phyloP scores from a whole-genome alignment of 2,797 vertebrate species.

The Emydoidea blandingii region DNA sequence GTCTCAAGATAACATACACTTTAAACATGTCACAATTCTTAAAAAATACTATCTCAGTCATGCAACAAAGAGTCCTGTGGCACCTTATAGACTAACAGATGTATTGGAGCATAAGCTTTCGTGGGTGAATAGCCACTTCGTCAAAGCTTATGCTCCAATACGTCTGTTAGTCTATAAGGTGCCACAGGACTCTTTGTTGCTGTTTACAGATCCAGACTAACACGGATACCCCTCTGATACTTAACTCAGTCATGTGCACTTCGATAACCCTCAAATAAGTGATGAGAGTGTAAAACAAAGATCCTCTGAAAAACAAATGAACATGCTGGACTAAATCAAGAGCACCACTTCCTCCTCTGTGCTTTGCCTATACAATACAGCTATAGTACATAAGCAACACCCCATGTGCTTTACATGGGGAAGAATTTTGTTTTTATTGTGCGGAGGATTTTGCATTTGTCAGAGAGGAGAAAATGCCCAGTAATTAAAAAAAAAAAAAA shows the following conservation, averaged over 20 bases:
- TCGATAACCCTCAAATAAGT: background rate
- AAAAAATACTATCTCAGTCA: background rate
- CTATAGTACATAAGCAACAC: background rate
- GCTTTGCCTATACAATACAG: background rate
- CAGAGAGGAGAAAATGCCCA: background rate
- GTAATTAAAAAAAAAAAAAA: background rate
- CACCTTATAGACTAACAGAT: no score
- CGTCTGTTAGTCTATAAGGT: no score
- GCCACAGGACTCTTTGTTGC: no score
- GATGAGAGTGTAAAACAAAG: background rate
- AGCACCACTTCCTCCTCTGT: background rate
- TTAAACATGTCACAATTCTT: background rate
- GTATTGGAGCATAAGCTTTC: no score
- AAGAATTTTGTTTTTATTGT: background rate
- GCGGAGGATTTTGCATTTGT: background rate
- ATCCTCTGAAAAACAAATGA: background rate
- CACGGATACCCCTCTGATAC: background rate
- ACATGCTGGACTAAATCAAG: background rate
- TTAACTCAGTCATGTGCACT: background rate
- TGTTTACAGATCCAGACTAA: background rate
- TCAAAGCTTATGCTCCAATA: no score
- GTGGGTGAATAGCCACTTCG: no score
- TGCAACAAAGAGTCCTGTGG: fast-evolving
- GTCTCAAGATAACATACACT: background rate
- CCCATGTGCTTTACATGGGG: fast-evolving